Evolutionary conservation across 1,140 invertebrate genomes (phyloP).

Genomic region (Meloidogyne hapla): DNA sequence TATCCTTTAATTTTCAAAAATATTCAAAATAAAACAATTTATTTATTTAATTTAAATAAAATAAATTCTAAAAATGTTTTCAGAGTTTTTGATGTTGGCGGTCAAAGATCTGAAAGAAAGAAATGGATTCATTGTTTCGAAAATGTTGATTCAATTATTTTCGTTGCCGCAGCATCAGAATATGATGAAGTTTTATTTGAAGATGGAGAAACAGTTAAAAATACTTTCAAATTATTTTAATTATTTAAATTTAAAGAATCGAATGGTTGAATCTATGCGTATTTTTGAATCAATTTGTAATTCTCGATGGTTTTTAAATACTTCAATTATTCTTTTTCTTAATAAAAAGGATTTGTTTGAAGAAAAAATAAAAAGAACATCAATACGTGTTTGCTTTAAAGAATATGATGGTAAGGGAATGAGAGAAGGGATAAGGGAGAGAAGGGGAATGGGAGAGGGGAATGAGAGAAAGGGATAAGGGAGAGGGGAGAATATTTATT

Average conservation of each 20-base stretch:
- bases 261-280: constrained; percentile 32
- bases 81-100: constrained; percentile 69
- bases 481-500: neutral
- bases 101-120: constrained; percentile 88
- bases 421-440: constrained; percentile 25
- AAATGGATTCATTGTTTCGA: constrained; percentile 97
- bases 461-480: constrained; percentile 17
- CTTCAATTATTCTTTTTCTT: constrained; percentile 96
- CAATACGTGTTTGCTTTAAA: constrained; percentile 94
- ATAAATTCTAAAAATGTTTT: constrained; percentile 16
- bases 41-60: neutral
- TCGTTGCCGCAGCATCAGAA: constrained; percentile 96
- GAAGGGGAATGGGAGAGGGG: no score
- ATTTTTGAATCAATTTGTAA: constrained; percentile 91
- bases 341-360: constrained; percentile 99
- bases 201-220: constrained; percentile 71
- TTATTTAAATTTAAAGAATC: neutral
- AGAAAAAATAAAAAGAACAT: constrained; percentile 92
- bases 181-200: constrained; percentile 72
- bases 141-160: constrained; percentile 83
- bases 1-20: no score
- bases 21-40: no score
- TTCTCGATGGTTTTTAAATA: constrained; percentile 99
- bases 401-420: constrained; percentile 82
- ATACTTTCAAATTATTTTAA: constrained; percentile 35